A percentile compares a stretch with the other conserved stretches of the same genome.
Conservation (phyloP, 2,888 invertebrate genomes). For the Boloria selene region DNA sequence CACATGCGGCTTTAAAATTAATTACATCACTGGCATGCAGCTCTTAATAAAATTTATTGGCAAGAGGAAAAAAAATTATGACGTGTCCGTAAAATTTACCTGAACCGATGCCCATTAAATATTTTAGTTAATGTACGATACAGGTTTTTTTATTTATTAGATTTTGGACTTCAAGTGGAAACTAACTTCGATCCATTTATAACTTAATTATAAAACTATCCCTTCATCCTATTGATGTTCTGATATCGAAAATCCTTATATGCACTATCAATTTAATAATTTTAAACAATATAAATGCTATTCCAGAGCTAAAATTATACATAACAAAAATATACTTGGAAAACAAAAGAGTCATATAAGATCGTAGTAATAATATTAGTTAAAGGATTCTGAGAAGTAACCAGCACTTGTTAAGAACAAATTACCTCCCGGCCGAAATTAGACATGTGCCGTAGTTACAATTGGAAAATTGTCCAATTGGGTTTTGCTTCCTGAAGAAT, state of each 20-base stretch:
- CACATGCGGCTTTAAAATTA: constrained; percentile 8
- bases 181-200: too few species aligned
- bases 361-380: constrained; percentile 23
- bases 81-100: constrained; percentile 7
- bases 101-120: not conserved
- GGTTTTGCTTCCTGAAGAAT: constrained; percentile 70
- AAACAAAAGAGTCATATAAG: constrained; percentile 11
- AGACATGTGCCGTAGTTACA: constrained; percentile 62
- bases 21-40: not conserved
- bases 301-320: too few species aligned
- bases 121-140: too few species aligned
- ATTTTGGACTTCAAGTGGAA: too few species aligned
- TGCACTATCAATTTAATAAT: too few species aligned
- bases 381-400: constrained; percentile 36
- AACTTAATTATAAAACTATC: too few species aligned
- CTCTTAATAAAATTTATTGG: constrained; percentile 4
- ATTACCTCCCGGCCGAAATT: constrained; percentile 62
- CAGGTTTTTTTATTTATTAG: too few species aligned
- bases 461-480: constrained; percentile 80
- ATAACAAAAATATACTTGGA: not conserved
- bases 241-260: too few species aligned
- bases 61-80: constrained; percentile 5
- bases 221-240: too few species aligned
- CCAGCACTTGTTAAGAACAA: constrained; percentile 32
- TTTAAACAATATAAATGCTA: too few species aligned